A percentile compares a stretch with the other conserved stretches of the same genome.
phyloP scores from a whole-genome alignment of 2,113 vertebrate genomes.

The Halichoeres trimaculatus region DNA sequence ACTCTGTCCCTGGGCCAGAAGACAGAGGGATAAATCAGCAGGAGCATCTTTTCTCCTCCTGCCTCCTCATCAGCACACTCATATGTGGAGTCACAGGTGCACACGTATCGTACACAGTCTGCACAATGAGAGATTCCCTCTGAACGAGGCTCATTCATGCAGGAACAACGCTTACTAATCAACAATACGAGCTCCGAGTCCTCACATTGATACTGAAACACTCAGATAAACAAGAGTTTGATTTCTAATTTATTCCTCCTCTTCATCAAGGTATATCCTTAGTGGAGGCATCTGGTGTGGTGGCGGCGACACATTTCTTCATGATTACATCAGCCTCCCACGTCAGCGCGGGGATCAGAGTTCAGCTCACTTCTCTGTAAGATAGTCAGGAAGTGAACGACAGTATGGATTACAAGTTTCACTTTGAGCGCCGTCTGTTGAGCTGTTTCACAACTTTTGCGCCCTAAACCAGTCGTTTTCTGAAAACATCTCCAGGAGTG shows the following conservation, averaged over 20 bases:
- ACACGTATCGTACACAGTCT: constrained; percentile 3
- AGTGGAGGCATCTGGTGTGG: constrained; percentile 43
- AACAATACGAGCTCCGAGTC: background rate
- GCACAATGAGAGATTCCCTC: background rate
- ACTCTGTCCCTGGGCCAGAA: constrained; percentile 75
- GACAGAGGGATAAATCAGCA: constrained; percentile 62
- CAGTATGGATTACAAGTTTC: background rate
- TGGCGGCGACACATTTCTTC: constrained; percentile 41
- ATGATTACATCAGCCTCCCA: constrained; percentile 49
- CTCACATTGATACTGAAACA: background rate
- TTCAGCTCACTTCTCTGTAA: background rate
- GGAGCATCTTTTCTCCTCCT: constrained; percentile 44
- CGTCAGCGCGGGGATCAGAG: constrained; percentile 15
- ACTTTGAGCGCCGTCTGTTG: background rate
- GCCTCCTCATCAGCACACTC: constrained; percentile 44
- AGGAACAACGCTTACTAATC: constrained; percentile 7
- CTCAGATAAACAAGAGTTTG: background rate
- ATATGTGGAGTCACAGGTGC: constrained; percentile 6
- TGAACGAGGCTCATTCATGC: constrained; percentile 14
- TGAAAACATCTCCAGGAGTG: background rate
- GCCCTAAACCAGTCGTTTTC: no score
- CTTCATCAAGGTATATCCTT: constrained; percentile 15
- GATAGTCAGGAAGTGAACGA: no score
- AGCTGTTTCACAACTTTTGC: no score
- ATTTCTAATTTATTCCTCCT: constrained; percentile 22